Base-by-base conservation (phyloP, 2,888 invertebrate genomes). In the Drosophila subquinaria region DNA sequence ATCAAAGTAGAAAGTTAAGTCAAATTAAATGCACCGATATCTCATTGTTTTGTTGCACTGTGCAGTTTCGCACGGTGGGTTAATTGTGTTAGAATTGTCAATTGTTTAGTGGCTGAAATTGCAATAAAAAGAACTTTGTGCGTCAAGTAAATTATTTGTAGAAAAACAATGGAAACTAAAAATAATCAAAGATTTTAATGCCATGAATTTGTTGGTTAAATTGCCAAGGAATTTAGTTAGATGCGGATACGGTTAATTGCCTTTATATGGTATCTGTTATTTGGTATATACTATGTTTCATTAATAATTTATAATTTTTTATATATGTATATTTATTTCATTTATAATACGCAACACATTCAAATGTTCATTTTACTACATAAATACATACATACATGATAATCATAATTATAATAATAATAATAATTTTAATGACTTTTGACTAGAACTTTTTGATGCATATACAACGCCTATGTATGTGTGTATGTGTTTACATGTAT, bases 341-440 rank as follows among this genome's bases (percentile, higher is more conserved):
- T 81, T 87, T 74, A 74, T 76, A 82, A 84, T 85, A 78, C 69
- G 89, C 89, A 84, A 83, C 81, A 84, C 84, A 84, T 84, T 89
- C 73, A 81, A 89, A 76, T 80, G 53, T 86, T 64, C 40, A 81
- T 87, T 81, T 81, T 56, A 81, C 84, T 89, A 84, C 89, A 89
- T 79, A 79, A 87, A 89, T 89, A 88, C 87, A 81, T 86, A 88
- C 81, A 76, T 83, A 85, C 78, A 77, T 73, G 72, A 69, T 72
- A 65, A 69, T 75, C 66, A 77, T 82, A 78, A 76, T 85, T 69
- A 62, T 73, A 67, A 63, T 72, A 52, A 70, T 67, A 67, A 63
- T 72, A 55, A 64, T 53, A 47, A 70, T 83, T 68, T 77, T 85
- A 88, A 88, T 83, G 78, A 68, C 64, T 57, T 61, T 64, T 23